These are phyloP conservation scores for Drosophila anomalata DNA, from an alignment of 2,888 invertebrate genomes.

Conservation along the genomic window DNA sequence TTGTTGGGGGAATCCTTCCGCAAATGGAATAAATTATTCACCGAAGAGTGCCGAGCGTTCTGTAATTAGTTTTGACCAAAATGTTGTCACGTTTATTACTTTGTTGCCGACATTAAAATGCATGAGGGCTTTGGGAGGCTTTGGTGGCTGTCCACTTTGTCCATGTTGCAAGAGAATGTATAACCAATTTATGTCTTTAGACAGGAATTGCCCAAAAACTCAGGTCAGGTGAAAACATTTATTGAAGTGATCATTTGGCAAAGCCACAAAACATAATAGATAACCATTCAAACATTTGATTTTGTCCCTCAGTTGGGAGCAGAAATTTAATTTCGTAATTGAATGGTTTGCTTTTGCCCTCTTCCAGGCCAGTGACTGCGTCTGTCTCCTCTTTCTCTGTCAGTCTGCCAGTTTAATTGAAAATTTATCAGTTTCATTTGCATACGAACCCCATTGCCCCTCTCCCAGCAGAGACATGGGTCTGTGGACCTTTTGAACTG, in stretches of 20 bases:
- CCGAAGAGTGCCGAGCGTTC: conserved; percentile 3
- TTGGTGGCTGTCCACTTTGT: too few relatives aligned
- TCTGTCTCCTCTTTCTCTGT: conserved; percentile 8
- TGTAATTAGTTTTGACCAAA: conserved; percentile 6
- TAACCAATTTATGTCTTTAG: too few relatives aligned
- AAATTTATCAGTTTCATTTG: conserved; percentile 77
- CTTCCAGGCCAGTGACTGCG: conserved; percentile 40
- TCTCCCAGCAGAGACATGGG: conserved; percentile 19
- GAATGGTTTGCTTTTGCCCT: conserved; percentile 39
- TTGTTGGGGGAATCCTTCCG: conserved; percentile 15
- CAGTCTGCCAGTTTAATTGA: conserved; percentile 70
- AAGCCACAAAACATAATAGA: background rate
- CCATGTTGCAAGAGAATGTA: too few relatives aligned
- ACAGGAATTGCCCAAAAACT: too few relatives aligned
- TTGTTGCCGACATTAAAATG: background rate
- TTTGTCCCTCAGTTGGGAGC: conserved; percentile 28
- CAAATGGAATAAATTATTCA: conserved; percentile 35
- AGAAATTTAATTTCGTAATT: conserved; percentile 71
- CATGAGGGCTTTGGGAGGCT: background rate
- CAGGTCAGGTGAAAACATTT: too few relatives aligned
- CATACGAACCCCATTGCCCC: conserved; percentile 46
- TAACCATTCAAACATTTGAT: conserved; percentile 47
- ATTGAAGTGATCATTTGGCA: background rate
- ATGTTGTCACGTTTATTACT: conserved; percentile 8
- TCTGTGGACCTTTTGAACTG: conserved; percentile 32